Evolutionary conservation across 1,140 invertebrate genomes (phyloP).

Genomic region (Zaprionus gabonicus): DNA sequence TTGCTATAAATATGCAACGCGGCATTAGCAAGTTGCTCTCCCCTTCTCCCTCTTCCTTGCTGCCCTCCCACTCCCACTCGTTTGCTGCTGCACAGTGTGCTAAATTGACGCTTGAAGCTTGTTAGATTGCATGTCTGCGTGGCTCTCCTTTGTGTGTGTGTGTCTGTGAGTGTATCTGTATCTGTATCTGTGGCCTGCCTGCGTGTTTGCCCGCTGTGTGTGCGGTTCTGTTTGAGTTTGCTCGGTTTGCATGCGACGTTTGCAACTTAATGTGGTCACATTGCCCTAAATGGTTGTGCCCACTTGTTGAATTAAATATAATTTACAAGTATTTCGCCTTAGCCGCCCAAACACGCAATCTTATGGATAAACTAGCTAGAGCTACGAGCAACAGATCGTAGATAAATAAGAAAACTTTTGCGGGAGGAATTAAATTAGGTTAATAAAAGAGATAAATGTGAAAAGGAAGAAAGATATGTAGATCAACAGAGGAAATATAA

Average conservation of each 20-base stretch:
- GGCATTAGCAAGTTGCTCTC: conserved; percentile 52
- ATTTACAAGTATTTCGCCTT: conserved; percentile 51
- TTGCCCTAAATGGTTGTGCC: conserved; percentile 55
- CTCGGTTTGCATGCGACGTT: conserved; percentile 41
- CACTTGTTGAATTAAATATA: conserved; percentile 75
- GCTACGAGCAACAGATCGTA: not conserved
- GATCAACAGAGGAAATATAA: not conserved
- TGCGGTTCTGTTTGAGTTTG: conserved; percentile 32
- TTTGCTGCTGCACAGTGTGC: conserved; percentile 9
- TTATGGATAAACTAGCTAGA: not conserved
- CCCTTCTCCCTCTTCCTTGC: conserved; percentile 11
- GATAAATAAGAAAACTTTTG: not conserved
- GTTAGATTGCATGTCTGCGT: conserved; percentile 64
- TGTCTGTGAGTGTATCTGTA: conserved; percentile 4
- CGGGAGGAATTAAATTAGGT: not conserved
- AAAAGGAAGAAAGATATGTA: not conserved
- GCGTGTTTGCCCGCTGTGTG: conserved; percentile 8
- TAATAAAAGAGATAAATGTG: conserved; percentile 1
- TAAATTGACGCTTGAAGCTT: conserved; percentile 67
- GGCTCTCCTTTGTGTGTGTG: not conserved
- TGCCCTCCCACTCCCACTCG: not conserved
- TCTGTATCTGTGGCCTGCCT: conserved; percentile 4
- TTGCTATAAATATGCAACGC: conserved; percentile 55
- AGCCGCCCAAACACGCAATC: conserved; percentile 24
- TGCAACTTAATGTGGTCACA: conserved; percentile 44